These are phyloP conservation scores for Chymomyza procnemis DNA, from an alignment of 2,888 invertebrate genomes.

Conservation along the genomic window DNA sequence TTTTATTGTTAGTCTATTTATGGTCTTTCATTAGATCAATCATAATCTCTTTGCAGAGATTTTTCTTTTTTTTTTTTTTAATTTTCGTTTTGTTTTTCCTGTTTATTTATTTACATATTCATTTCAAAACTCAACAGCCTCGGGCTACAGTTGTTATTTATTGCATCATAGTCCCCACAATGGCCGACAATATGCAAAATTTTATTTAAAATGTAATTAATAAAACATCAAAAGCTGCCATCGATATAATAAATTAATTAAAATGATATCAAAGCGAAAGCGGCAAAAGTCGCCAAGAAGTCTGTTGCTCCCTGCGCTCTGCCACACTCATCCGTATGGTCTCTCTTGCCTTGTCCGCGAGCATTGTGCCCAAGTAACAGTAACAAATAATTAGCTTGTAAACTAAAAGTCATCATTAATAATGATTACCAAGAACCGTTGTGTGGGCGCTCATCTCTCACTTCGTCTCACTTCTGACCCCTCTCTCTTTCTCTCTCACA, in stretches of 20 bases:
- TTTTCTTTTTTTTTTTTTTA: neutral
- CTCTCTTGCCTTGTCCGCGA: slow-evolving; percentile 10
- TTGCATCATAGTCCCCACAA: slow-evolving; percentile 22
- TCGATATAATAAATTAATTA: slow-evolving; percentile 65
- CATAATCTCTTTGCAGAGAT: neutral
- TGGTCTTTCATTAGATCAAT: slow-evolving; percentile 8
- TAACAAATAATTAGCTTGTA: slow-evolving; percentile 73
- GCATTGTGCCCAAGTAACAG: slow-evolving; percentile 46
- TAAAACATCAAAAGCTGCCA: slow-evolving; percentile 19
- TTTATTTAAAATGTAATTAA: slow-evolving; percentile 1
- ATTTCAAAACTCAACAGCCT: slow-evolving; percentile 19
- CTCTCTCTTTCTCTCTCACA: neutral
- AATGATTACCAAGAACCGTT: slow-evolving; percentile 54
- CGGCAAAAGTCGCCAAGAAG: slow-evolving; percentile 19
- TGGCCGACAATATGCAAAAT: neutral
- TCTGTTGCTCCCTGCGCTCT: slow-evolving; percentile 8
- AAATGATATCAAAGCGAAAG: slow-evolving; percentile 61
- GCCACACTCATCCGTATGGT: neutral
- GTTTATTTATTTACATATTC: neutral
- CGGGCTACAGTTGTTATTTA: slow-evolving; percentile 9
- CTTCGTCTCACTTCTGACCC: too few species aligned
- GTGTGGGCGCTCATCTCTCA: slow-evolving; percentile 16
- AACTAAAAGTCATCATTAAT: slow-evolving; percentile 73
- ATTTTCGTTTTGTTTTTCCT: neutral
- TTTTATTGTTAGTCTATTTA: slow-evolving; percentile 26